These are phyloP conservation scores for Salvator merianae DNA, from an alignment of 2,113 vertebrate genomes.

Conservation along the genomic window DNA sequence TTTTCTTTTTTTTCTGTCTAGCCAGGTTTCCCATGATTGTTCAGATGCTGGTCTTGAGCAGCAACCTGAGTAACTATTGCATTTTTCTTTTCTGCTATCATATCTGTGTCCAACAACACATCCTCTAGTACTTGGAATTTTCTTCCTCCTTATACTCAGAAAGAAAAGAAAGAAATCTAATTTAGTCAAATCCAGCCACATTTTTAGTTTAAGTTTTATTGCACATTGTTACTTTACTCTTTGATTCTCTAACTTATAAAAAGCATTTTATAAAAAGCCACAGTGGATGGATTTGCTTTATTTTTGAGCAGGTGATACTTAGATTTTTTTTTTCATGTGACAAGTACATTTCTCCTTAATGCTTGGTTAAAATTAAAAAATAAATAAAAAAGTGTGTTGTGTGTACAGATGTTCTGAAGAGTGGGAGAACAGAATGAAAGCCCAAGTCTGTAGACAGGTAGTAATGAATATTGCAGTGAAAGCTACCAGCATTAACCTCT, in stretches of 20 bases:
- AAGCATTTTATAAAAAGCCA: slow-evolving; percentile 26
- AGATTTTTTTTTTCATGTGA: slow-evolving; percentile 1
- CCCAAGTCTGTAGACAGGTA: slow-evolving; percentile 24
- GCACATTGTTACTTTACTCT: slow-evolving; percentile 6
- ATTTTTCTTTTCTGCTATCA: no score
- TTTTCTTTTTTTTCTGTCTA: no score
- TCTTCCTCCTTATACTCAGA: neutral
- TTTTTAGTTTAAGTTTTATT: neutral
- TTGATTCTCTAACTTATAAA: slow-evolving; percentile 11
- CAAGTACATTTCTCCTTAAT: slow-evolving; percentile 12
- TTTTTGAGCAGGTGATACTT: slow-evolving; percentile 58
- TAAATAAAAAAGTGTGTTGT: slow-evolving; percentile 17
- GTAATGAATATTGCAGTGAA: slow-evolving; percentile 56
- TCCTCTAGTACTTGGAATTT: neutral
- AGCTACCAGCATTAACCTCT: slow-evolving; percentile 68
- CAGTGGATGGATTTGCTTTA: slow-evolving; percentile 45
- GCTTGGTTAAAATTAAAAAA: neutral
- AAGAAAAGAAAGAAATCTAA: neutral
- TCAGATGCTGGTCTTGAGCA: no score
- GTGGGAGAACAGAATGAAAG: slow-evolving; percentile 63
- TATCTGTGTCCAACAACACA: no score
- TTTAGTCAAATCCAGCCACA: neutral
- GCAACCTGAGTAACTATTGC: no score
- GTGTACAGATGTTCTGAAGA: slow-evolving; percentile 32
- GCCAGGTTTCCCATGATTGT: no score